These are phyloP conservation scores for Odontesthes bonariensis DNA, from an alignment of 2,113 vertebrate genomes.

Conservation along the genomic window DNA sequence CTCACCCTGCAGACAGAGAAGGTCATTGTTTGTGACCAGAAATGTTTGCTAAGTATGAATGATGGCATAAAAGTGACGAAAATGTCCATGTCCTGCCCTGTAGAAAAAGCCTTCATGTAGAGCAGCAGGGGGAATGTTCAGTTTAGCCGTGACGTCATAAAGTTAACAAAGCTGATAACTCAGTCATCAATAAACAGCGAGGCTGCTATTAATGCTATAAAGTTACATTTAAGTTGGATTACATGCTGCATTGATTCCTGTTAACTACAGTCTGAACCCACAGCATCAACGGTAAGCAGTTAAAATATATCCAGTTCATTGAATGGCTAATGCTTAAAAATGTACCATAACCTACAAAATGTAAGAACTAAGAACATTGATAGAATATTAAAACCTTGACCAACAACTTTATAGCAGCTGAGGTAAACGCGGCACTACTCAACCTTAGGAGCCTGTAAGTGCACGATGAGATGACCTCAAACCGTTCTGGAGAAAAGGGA, in stretches of 20 bases:
- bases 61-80: too few species aligned
- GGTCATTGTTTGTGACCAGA: too few species aligned
- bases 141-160: neutral
- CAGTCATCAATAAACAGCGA: neutral
- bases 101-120: too few species aligned
- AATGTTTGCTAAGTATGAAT: too few species aligned
- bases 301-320: neutral
- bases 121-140: neutral
- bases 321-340: neutral
- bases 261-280: too few species aligned
- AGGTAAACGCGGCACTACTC: neutral
- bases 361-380: slow-evolving; percentile 2
- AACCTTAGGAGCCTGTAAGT: neutral
- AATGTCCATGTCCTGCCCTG: too few species aligned
- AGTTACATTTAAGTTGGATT: neutral
- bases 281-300: too few species aligned
- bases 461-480: too few species aligned
- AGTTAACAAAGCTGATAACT: neutral
- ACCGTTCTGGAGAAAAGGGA: neutral
- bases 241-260: neutral
- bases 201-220: neutral
- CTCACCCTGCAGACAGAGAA: too few species aligned
- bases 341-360: neutral
- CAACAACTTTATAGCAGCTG: neutral
- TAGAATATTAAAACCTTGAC: neutral